A percentile compares a stretch with the other conserved stretches of the same genome.
Evolutionary conservation across 2,888 invertebrate species (phyloP).

Genomic region (Gastrophysa polygoni): DNA sequence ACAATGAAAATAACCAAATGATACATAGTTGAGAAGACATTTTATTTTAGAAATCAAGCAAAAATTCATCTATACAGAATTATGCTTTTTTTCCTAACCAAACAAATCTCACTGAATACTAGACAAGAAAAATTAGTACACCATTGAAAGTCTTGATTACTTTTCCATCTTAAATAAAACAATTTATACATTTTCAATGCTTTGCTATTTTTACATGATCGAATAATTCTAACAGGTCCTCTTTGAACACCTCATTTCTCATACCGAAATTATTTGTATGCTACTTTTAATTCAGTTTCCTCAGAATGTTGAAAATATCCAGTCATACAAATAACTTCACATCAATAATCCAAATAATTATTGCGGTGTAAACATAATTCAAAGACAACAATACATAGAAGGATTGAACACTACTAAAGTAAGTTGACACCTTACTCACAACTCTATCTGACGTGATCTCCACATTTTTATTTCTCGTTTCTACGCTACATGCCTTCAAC

Average conservation of each 20-base stretch:
- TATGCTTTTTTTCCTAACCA: constrained; percentile 33
- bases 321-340: constrained; percentile 14
- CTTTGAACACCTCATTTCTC: constrained; percentile 17
- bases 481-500: constrained; percentile 23
- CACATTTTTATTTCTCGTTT: constrained; percentile 33
- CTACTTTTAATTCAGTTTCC: neutral
- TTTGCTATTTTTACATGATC: neutral
- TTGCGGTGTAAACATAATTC: constrained; percentile 41
- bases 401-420: constrained; percentile 56
- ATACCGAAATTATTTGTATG: constrained; percentile 17
- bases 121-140: neutral
- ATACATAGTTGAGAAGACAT: constrained; percentile 39
- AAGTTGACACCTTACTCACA: constrained; percentile 55
- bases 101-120: constrained; percentile 11
- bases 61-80: constrained; percentile 35
- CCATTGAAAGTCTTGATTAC: neutral
- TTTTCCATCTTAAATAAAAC: neutral
- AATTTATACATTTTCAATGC: neutral
- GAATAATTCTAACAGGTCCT: neutral
- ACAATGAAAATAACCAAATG: constrained; percentile 32
- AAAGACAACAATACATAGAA: constrained; percentile 51
- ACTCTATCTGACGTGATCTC: constrained; percentile 44
- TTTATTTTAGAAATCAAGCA: constrained; percentile 36
- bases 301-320: neutral
- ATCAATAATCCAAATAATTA: constrained; percentile 23